These are phyloP conservation scores for Sakesphorus luctuosus DNA, from an alignment of 2,113 vertebrate species.

Conservation along the genomic window DNA sequence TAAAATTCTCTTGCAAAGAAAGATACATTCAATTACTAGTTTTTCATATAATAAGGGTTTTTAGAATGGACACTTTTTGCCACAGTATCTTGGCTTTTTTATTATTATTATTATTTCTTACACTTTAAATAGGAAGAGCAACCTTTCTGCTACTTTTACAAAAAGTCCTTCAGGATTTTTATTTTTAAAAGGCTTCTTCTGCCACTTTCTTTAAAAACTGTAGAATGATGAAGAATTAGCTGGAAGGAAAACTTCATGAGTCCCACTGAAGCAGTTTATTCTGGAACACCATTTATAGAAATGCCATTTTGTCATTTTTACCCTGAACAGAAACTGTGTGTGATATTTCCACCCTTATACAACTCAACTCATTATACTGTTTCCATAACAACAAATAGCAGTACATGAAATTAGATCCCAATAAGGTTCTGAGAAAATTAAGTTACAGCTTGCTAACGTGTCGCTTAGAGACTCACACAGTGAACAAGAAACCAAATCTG, in stretches of 20 bases:
- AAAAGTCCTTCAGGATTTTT: not conserved
- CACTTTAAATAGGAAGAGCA: not conserved
- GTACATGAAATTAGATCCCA: slow-evolving; percentile 74
- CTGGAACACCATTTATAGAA: slow-evolving; percentile 73
- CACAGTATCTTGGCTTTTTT: not conserved
- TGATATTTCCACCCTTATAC: slow-evolving; percentile 76
- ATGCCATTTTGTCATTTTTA: slow-evolving; percentile 70
- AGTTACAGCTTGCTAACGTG: slow-evolving; percentile 67
- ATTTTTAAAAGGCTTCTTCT: slow-evolving; percentile 13
- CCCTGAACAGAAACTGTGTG: slow-evolving; percentile 71
- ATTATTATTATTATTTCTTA: not conserved
- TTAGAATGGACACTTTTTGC: not conserved
- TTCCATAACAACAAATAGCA: slow-evolving; percentile 79
- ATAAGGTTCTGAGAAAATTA: slow-evolving; percentile 72
- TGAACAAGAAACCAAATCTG: slow-evolving; percentile 37
- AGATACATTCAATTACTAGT: not conserved
- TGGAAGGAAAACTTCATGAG: slow-evolving; percentile 56
- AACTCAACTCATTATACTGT: slow-evolving; percentile 74
- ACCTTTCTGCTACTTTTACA: not conserved
- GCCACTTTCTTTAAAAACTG: slow-evolving; percentile 12
- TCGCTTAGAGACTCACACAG: slow-evolving; percentile 38
- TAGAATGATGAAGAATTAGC: slow-evolving; percentile 45
- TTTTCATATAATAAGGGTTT: not conserved
- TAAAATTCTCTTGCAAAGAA: not conserved
- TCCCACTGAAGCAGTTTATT: slow-evolving; percentile 53